Base-by-base conservation (phyloP, 2,888 invertebrate species). In the Scaptomyza polygonia region DNA sequence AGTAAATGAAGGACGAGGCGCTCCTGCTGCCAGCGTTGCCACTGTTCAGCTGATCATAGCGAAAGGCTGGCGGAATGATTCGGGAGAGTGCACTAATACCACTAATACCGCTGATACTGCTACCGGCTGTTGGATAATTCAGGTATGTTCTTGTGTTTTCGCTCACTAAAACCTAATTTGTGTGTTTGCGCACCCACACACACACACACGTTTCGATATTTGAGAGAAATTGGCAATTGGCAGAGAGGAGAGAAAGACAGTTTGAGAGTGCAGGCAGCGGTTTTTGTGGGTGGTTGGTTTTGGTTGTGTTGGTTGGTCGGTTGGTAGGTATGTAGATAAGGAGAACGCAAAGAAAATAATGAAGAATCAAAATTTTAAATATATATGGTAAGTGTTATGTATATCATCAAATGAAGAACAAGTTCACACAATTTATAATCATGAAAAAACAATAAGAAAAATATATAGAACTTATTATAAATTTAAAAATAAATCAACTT, bases 1-100 rank as follows among this genome's bases (percentile, higher is more conserved):
- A 84, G 49, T 80, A 84, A 27, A 79, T 61, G 47, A 64, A 80
- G 58, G 72, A 73, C 32, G 57, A 67, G 40, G 61, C 32, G 52
- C 44, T 58, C 36, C 43, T 67, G 18, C n/a, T 51, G 43, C 14
- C 34, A 36, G 54, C 40, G 25, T 45, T 66, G 53, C 57, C 48
- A 48, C 54, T 65, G 40, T 53, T 58, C 27, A 72, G 42, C 43
- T 48, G 72, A 32, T 47, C 51, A 52, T 40, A 65, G 7, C 57
- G 45, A 32, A 55, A 66, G 6, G 16, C 52, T 32, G 59, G 7
- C 40, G 47, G 65, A 29, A 8, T 32, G 27, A 49, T 29, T 18
- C 45, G 45, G 6, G 44, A 36, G 45, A 40, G 52, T 18, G 64
- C 25, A 11, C 45, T 32, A 7, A 25, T 34, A 12, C 18, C 29